Evolutionary conservation across 2,797 vertebrate genomes (phyloP), one percentile per base, ranked within the genome.

Genomic region (Sebastes vulpes): DNA sequence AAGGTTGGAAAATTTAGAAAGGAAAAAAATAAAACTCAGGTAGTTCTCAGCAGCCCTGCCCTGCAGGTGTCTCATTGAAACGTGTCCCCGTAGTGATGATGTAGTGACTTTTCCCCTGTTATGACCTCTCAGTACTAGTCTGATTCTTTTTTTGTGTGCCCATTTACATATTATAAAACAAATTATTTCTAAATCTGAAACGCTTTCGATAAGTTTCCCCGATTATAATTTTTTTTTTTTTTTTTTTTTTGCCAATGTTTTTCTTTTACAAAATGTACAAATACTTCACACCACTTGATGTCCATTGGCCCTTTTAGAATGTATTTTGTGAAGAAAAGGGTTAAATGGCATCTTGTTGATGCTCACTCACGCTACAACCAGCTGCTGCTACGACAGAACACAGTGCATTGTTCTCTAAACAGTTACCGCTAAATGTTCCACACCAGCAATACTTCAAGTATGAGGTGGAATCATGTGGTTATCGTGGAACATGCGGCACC

Each of bases 41-140:
- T 97, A 97, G 97, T 95, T 96, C 90, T 96, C 83, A 48, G 92
- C 94, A 92, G 96, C 93, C 93, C 92, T 95, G 89, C 92, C 82
- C 75, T 92, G 86, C 97, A 96, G 96, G 96, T 91, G 96, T 94
- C 96, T 97, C 95, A 96, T 96, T 97, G 96, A 97, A 97, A 94
- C 71, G 69, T 96, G 94, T 97, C 95, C 95, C 94, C 89, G 52
- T 97, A 96, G 96, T 92, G 87, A 92, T 77, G 76, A 89, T 84
- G 91, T 97, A 95, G 96, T 95, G 94, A 93, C 38, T 14, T 21
- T 10, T 7, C 38, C 61, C 32, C 38, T 20, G 6, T 85, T 92
- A 90, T 95, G 94, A 95, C 88, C 92, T 91, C 93, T 94, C 92
- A 94, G 82, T 92, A 82, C 66, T 95, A 93, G 90, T 86, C 86